These are phyloP conservation scores for Pelecanus crispus DNA, from an alignment of 2,113 vertebrate species.

Conservation along the genomic window DNA sequence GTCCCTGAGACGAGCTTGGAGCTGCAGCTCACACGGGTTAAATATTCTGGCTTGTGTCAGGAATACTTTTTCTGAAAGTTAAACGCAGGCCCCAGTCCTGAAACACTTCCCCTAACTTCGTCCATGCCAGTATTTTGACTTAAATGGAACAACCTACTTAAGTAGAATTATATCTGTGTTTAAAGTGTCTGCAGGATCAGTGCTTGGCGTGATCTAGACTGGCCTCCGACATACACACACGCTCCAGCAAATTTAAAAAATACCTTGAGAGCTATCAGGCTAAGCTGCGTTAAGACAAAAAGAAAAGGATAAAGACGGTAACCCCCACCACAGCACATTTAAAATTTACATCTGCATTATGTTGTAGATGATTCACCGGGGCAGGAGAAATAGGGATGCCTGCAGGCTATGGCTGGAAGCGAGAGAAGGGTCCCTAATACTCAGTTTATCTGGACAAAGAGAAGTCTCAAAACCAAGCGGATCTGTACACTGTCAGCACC, in stretches of 20 bases:
- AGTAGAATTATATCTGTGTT: conserved; percentile 16
- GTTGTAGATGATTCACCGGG: not conserved
- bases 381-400: not conserved
- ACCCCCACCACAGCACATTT: not conserved
- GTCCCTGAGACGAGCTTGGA: not conserved
- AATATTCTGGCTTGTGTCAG: conserved; percentile 29
- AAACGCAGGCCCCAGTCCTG: not conserved
- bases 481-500: not conserved
- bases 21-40: not conserved
- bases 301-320: not conserved
- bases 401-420: not conserved
- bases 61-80: conserved; percentile 29
- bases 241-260: not conserved
- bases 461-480: not conserved
- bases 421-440: not conserved
- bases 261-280: not conserved
- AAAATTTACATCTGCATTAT: not conserved
- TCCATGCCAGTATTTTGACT: conserved; percentile 29
- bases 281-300: not conserved
- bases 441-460: not conserved
- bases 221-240: not conserved
- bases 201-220: not conserved
- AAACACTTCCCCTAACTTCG: conserved; percentile 1
- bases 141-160: conserved; percentile 36
- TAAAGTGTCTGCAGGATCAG: not conserved